Percentiles rank a stretch among this genome's conserved stretches.
phyloP scores from a whole-genome alignment of 2,113 vertebrate species.

The Panthera tigris region DNA sequence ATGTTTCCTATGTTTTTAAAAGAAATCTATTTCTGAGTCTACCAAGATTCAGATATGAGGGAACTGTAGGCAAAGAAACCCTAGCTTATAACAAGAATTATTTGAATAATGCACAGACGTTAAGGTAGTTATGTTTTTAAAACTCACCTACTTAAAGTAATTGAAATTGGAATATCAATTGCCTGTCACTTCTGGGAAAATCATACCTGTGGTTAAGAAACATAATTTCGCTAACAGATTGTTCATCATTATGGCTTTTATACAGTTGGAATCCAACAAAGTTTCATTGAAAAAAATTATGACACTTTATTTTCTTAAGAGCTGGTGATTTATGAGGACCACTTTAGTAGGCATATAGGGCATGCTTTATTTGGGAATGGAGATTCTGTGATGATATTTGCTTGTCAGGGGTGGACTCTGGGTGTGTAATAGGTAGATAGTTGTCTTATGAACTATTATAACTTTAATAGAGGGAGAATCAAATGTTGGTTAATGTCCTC shows the following conservation, averaged over 20 bases:
- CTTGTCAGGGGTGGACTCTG: not conserved
- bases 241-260: slow-evolving; percentile 52
- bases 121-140: slow-evolving; percentile 26
- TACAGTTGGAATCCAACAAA: slow-evolving; percentile 48
- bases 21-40: slow-evolving; percentile 26
- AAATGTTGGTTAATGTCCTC: not conserved
- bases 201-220: slow-evolving; percentile 54
- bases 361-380: not conserved
- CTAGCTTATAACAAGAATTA: slow-evolving; percentile 38
- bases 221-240: slow-evolving; percentile 63
- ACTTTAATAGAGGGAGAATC: not conserved
- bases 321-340: not conserved
- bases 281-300: slow-evolving; percentile 42
- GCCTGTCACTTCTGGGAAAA: slow-evolving; percentile 62
- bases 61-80: not conserved
- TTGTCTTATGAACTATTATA: slow-evolving; percentile 3
- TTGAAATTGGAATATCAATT: slow-evolving; percentile 55
- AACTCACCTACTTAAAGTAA: slow-evolving; percentile 54
- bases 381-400: not conserved
- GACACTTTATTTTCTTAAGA: slow-evolving; percentile 59
- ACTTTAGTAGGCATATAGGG: not conserved
- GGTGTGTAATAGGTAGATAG: not conserved
- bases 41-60: slow-evolving; percentile 13
- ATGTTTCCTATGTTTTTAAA: not conserved
- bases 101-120: slow-evolving; percentile 24